phyloP scores from a whole-genome alignment of 2,888 invertebrate species.

The Phengaris arion region DNA sequence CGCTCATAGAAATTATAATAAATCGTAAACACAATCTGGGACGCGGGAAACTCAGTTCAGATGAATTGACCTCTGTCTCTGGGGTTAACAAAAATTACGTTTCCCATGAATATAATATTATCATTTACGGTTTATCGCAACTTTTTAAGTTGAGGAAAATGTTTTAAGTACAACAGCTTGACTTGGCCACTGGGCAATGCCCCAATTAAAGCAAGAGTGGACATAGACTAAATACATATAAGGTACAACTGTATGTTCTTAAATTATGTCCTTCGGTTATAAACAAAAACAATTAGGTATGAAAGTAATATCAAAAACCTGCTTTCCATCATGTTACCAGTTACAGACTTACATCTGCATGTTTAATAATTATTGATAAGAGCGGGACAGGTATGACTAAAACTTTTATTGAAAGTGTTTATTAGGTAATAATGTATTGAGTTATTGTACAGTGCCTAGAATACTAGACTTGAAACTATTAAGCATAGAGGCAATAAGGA shows the following conservation, averaged over 20 bases:
- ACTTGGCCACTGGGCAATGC: no score
- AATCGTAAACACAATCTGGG: not conserved
- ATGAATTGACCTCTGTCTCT: not conserved
- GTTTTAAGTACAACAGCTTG: no score
- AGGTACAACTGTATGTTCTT: no score
- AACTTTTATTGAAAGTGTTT: not conserved
- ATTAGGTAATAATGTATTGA: not conserved
- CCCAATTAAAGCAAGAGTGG: no score
- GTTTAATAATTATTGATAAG: slow-evolving; percentile 2
- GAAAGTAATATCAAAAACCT: not conserved
- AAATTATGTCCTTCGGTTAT: no score
- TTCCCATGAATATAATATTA: not conserved
- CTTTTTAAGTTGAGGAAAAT: not conserved
- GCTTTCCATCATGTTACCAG: not conserved
- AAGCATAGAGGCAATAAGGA: not conserved
- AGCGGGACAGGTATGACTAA: not conserved
- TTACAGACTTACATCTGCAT: not conserved
- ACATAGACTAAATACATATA: no score
- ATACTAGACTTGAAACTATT: not conserved
- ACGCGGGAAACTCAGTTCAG: not conserved
- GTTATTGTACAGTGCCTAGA: not conserved
- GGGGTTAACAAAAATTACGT: slow-evolving; percentile 1
- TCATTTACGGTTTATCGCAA: not conserved
- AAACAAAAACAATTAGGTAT: no score
- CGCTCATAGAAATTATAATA: not conserved